Conservation (phyloP, 2,797 vertebrate genomes). For the Sylvia borin region DNA sequence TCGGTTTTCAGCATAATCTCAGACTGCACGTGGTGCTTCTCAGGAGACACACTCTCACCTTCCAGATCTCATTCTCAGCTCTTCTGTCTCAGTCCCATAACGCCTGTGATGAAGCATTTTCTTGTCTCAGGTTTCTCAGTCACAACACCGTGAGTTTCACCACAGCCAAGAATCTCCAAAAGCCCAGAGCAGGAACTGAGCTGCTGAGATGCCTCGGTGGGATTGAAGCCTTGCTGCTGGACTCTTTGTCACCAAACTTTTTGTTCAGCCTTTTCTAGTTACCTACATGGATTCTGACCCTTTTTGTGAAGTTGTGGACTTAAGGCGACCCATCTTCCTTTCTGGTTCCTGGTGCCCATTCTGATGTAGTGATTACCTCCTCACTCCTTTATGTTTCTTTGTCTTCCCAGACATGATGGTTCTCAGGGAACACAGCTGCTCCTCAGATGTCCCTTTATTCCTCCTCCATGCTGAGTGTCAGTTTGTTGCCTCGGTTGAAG, state of each 20-base stretch:
- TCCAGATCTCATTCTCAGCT: background rate
- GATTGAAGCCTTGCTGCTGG: background rate
- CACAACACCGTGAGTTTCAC: background rate
- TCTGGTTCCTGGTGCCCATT: background rate
- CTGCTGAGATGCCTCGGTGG: accelerated
- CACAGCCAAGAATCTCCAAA: background rate
- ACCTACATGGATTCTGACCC: background rate
- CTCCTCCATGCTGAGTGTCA: constrained; percentile 10
- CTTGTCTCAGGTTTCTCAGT: background rate
- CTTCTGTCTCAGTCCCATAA: background rate
- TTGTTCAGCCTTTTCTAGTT: background rate
- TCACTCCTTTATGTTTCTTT: background rate
- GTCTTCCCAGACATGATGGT: background rate
- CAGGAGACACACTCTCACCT: background rate
- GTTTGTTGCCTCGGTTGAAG: background rate
- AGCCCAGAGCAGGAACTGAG: background rate
- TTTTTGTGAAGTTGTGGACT: background rate
- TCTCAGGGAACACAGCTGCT: constrained; percentile 30
- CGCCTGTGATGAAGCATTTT: background rate
- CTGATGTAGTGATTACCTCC: background rate
- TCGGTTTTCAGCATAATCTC: background rate
- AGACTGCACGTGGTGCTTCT: background rate
- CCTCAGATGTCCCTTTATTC: constrained; percentile 37
- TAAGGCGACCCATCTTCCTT: background rate
- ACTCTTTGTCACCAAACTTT: background rate